A percentile compares a stretch with the other conserved stretches of the same genome.
These are phyloP conservation scores for Fissipunctia ypsillon DNA, from an alignment of 2,888 invertebrate genomes.

Conservation along the genomic window DNA sequence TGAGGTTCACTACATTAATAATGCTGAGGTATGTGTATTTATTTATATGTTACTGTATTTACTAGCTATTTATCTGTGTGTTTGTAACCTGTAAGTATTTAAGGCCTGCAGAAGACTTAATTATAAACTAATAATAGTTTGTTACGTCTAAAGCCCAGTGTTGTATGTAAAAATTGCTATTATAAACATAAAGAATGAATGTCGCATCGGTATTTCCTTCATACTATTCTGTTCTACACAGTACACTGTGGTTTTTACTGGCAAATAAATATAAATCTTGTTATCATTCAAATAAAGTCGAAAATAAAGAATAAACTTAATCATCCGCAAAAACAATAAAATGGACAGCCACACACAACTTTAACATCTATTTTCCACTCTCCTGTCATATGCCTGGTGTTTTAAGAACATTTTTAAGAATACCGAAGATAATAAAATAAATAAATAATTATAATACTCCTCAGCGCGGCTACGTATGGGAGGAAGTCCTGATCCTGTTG, in stretches of 20 bases:
- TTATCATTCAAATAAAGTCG: background rate
- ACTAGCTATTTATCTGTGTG: background rate
- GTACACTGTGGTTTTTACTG: background rate
- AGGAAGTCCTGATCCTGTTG: slow-evolving; percentile 98
- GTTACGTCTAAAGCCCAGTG: background rate
- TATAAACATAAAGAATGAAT: background rate
- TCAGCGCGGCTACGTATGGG: slow-evolving; percentile 99
- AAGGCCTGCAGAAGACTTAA: background rate
- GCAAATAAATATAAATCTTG: background rate
- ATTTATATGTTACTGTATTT: background rate
- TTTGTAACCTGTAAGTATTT: background rate
- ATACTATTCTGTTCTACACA: background rate
- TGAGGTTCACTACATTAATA: slow-evolving; percentile 99
- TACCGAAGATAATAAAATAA: too few species aligned
- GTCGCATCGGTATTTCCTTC: background rate
- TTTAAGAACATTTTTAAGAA: too few species aligned
- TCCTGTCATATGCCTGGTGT: background rate
- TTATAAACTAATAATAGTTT: background rate
- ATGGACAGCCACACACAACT: background rate
- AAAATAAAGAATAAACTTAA: background rate
- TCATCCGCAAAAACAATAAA: background rate
- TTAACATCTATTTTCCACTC: background rate
- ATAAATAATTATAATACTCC: background rate
- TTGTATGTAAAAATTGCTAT: background rate
- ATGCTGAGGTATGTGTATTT: slow-evolving; percentile 93